These are phyloP conservation scores for Athetis lepigone DNA, from an alignment of 2,888 invertebrate genomes.

Conservation along the genomic window DNA sequence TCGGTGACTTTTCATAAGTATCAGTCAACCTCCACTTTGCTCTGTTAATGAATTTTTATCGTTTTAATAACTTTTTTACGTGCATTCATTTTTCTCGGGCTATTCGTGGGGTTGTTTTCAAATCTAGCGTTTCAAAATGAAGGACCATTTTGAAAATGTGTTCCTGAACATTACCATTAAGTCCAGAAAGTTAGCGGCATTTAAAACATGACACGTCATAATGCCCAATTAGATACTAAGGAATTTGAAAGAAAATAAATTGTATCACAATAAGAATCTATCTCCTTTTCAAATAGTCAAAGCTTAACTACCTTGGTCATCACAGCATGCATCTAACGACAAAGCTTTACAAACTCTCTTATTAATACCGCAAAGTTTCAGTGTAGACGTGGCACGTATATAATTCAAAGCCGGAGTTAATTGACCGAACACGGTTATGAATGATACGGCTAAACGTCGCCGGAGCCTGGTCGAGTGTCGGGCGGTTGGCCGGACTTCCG, in stretches of 20 bases:
- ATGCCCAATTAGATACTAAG: background rate
- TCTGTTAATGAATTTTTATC: constrained; percentile 62
- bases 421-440: constrained; percentile 80
- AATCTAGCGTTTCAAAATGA: constrained; percentile 18
- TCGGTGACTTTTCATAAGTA: constrained; percentile 79
- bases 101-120: constrained; percentile 25
- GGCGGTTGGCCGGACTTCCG: constrained; percentile 67
- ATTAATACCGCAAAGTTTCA: constrained; percentile 48
- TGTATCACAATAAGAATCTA: background rate
- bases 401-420: constrained; percentile 81
- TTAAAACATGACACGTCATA: background rate
- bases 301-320: constrained; percentile 5
- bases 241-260: no score
- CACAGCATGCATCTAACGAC: constrained; percentile 11
- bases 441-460: constrained; percentile 81
- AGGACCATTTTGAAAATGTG: no score
- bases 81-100: constrained; percentile 24
- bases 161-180: no score
- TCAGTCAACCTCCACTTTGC: constrained; percentile 64
- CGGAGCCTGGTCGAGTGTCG: constrained; percentile 70
- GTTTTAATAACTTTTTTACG: constrained; percentile 51
- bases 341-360: constrained; percentile 26
- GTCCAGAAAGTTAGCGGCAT: background rate
- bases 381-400: constrained; percentile 53
- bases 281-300: background rate